Evolutionary conservation across 2,113 vertebrate species (phyloP), one percentile per base, ranked within the genome.

Genomic region (Paramormyrops kingsleyae): DNA sequence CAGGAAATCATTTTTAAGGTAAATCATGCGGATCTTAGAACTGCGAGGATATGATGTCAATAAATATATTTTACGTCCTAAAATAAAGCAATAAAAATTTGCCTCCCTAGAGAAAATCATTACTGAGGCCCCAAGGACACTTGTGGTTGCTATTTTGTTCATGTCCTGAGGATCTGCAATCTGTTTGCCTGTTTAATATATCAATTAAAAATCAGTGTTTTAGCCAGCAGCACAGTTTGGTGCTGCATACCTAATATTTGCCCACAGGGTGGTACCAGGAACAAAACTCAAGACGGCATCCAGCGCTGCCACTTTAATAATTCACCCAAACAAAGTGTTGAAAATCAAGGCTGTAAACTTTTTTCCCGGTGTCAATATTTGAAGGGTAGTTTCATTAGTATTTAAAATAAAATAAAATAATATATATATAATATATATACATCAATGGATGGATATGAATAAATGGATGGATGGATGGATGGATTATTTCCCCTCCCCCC

Each of bases 111-210:
- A 31, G 59, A 74, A 42, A 77, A 50, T 47, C 9, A 59, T 24
- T 8, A 15, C n/a, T 35, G 10, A 24, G 56, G 83, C 91, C 90
- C 93, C 91, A 52, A 88, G 92, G 87, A 10, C 88, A 92, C 90
- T 70, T 91, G 91, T 86, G 66, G 88, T 66, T 90, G 93, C 90
- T 93, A 91, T 93, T 94, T 89, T 91, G 90, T 93, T 92, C 90
- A 93, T 94, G 91, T 95, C 95, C 94, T 89, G 91, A 91, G 94
- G 94, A 93, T 94, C 91, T 94, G 91, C 94, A 95, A 94, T 94
- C 95, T 95, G 95, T 95, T 94, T 93, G 89, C 93, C 93, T 94
- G 91, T 95, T 94, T 94, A 95, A 95, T 93, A 93, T 94, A 95
- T 95, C 93, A 94, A 95, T 95, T 95, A 94, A 95, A 95, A 94